These are phyloP conservation scores for Elgaria multicarinata DNA, from an alignment of 2,113 vertebrate genomes.

Conservation along the genomic window DNA sequence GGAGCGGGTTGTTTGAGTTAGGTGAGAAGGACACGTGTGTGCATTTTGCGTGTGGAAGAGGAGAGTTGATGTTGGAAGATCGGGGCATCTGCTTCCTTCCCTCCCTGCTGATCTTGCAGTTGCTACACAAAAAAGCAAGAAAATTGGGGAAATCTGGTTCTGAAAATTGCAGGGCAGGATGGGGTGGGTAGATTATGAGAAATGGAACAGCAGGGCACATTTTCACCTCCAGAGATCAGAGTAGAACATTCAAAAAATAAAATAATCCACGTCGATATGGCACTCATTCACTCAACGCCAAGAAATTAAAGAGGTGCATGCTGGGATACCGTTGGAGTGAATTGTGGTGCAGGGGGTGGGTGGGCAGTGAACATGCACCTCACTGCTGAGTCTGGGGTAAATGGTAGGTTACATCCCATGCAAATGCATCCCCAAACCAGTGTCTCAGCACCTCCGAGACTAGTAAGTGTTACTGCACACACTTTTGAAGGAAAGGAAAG, in stretches of 20 bases:
- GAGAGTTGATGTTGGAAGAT: slow-evolving; percentile 53
- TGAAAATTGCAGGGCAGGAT: background rate
- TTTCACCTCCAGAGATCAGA: background rate
- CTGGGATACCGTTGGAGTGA: background rate
- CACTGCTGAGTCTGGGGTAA: background rate
- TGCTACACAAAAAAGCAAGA: slow-evolving; percentile 48
- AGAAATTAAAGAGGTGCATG: background rate
- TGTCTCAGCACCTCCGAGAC: background rate
- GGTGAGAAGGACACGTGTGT: slow-evolving; percentile 54
- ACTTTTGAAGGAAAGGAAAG: too few species aligned
- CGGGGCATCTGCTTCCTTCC: slow-evolving; percentile 59
- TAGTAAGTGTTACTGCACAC: background rate
- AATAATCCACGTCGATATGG: background rate
- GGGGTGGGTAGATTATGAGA: background rate
- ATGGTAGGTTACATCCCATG: background rate
- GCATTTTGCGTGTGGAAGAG: background rate
- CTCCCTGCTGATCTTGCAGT: slow-evolving; percentile 28
- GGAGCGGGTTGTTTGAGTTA: slow-evolving; percentile 66
- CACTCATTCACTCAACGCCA: background rate
- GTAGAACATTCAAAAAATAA: background rate
- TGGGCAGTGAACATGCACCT: background rate
- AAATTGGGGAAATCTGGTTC: background rate
- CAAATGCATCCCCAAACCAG: background rate
- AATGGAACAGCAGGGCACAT: background rate
- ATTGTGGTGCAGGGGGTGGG: background rate